phyloP scores from a whole-genome alignment of 2,888 invertebrate species.

The Lepidocyrtinus sp. region DNA sequence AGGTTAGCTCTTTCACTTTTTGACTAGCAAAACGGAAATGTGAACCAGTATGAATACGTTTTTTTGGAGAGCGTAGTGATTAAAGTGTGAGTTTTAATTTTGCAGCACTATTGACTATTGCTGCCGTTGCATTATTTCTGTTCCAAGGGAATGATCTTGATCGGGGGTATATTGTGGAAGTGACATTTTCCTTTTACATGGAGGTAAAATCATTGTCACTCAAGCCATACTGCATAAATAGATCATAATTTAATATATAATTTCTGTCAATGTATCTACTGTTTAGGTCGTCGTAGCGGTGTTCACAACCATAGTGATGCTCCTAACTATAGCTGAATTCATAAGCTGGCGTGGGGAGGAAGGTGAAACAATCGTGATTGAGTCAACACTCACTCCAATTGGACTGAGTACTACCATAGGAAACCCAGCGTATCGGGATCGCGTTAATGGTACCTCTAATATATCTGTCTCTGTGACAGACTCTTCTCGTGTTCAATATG shows the following conservation, averaged over 20 bases:
- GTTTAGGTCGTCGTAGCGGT: slow-evolving; percentile 66
- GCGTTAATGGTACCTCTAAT: slow-evolving; percentile 70
- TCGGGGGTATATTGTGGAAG: slow-evolving; percentile 82
- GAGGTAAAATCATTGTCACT: too few species aligned
- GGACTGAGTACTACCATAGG: slow-evolving; percentile 82
- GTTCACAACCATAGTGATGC: slow-evolving; percentile 67
- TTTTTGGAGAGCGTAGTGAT: too few species aligned
- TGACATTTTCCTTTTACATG: slow-evolving; percentile 90
- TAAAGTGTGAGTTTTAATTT: slow-evolving; percentile 69
- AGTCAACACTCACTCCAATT: slow-evolving; percentile 70
- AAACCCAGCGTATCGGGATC: slow-evolving; percentile 89
- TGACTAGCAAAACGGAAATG: too few species aligned
- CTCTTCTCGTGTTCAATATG: slow-evolving; percentile 78
- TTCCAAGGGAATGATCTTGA: slow-evolving; percentile 86
- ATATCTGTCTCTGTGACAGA: slow-evolving; percentile 84
- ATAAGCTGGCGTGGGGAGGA: slow-evolving; percentile 59
- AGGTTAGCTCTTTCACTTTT: slow-evolving; percentile 77
- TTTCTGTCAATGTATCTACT: background rate
- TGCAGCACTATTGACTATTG: slow-evolving; percentile 85
- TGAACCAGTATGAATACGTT: background rate
- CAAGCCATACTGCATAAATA: too few species aligned
- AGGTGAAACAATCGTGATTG: slow-evolving; percentile 73
- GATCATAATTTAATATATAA: too few species aligned
- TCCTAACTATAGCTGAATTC: slow-evolving; percentile 68
- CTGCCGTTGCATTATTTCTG: slow-evolving; percentile 87